Conservation (phyloP, 2,888 invertebrate genomes). For the Pseudococcus jackbeardsleyi region DNA sequence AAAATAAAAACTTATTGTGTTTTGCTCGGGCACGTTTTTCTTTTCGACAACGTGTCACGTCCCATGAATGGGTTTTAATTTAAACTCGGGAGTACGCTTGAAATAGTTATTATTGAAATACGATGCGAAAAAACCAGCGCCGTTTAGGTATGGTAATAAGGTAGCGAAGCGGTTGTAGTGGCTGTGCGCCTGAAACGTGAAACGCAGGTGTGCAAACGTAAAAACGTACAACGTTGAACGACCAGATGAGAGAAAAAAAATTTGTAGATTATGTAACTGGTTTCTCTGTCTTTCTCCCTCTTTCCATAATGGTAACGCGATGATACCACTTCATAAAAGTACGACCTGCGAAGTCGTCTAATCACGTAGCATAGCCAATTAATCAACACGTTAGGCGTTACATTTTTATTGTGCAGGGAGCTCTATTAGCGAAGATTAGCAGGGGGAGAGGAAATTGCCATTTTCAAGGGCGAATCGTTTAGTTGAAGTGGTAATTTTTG, state of each 20-base stretch:
- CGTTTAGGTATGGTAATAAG: slow-evolving; percentile 22
- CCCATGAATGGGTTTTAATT: slow-evolving; percentile 49
- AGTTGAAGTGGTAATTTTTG: neutral
- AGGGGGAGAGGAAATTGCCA: neutral
- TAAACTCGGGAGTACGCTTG: neutral
- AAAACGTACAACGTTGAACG: neutral
- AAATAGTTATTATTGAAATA: slow-evolving; percentile 28
- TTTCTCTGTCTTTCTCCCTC: neutral
- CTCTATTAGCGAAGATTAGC: neutral
- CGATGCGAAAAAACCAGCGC: neutral
- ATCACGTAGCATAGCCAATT: slow-evolving; percentile 14
- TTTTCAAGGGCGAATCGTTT: neutral
- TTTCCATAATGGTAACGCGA: slow-evolving; percentile 6
- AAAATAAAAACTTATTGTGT: slow-evolving; percentile 5
- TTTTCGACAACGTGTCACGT: slow-evolving; percentile 20
- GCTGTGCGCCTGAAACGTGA: neutral
- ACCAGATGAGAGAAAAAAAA: slow-evolving; percentile 25
- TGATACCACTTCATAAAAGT: slow-evolving; percentile 21
- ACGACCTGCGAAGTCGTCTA: slow-evolving; percentile 2
- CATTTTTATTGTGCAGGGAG: neutral
- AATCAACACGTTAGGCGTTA: slow-evolving; percentile 5
- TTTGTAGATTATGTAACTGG: slow-evolving; percentile 15
- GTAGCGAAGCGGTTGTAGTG: neutral
- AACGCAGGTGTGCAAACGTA: slow-evolving; percentile 37
- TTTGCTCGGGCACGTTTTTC: neutral